Evolutionary conservation across 2,797 vertebrate species (phyloP).

Genomic region (Dryobates pubescens): DNA sequence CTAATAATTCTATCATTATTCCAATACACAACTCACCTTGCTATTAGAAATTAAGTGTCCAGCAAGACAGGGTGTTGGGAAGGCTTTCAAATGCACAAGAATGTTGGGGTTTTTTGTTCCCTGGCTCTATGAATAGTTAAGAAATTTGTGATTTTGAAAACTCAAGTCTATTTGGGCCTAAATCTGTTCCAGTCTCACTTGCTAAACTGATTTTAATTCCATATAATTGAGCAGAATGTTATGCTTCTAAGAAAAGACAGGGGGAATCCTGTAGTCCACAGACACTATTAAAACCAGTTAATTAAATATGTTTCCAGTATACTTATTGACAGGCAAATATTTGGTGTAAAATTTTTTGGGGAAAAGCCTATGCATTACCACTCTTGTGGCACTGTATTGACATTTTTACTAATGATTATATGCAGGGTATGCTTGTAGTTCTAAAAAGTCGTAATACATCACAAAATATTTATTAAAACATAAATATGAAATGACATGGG

Average conservation of each 20-base stretch:
- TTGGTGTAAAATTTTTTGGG: background rate
- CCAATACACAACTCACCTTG: background rate
- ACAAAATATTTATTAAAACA: background rate
- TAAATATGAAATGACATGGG: background rate
- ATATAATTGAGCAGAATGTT: background rate
- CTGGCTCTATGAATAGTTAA: background rate
- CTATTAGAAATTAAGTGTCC: background rate
- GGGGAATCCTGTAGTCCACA: background rate
- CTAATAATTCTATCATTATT: background rate
- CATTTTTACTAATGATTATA: background rate
- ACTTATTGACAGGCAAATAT: background rate
- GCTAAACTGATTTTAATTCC: background rate
- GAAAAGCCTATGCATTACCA: background rate
- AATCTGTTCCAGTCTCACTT: background rate
- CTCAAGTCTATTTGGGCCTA: background rate
- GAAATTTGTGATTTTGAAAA: background rate
- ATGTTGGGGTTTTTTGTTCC: background rate
- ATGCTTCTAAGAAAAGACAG: background rate
- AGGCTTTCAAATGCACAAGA: background rate
- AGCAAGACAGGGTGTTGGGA: background rate
- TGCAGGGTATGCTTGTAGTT: background rate
- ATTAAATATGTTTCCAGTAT: background rate
- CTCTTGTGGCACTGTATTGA: background rate
- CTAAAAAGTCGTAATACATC: background rate
- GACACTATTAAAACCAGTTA: background rate